phyloP scores from a whole-genome alignment of 2,797 vertebrate genomes.

The Catostomus latipinnis region DNA sequence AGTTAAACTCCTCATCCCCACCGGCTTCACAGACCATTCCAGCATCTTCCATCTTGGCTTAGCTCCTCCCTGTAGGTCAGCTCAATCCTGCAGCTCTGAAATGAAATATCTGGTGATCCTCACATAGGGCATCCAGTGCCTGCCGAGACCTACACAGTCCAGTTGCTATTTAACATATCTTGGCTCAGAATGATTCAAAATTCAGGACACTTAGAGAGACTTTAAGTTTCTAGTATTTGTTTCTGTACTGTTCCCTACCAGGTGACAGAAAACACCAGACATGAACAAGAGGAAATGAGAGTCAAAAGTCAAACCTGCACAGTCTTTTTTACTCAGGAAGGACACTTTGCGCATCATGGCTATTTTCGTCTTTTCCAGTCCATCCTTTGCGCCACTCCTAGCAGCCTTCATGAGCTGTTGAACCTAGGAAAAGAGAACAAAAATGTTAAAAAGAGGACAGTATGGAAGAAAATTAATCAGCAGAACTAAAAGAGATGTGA shows the following conservation, averaged over 20 bases:
- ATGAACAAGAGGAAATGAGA: conserved; percentile 23
- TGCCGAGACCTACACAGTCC: not conserved
- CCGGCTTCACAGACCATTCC: not conserved
- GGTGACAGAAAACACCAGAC: conserved; percentile 60
- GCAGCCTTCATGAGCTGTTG: conserved; percentile 91
- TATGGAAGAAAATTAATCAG: conserved; percentile 13
- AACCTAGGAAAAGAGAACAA: conserved; percentile 74
- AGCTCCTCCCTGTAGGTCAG: not conserved
- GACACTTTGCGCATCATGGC: conserved; percentile 89
- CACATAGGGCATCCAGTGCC: not conserved
- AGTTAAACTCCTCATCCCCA: not conserved
- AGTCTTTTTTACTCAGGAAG: conserved; percentile 87
- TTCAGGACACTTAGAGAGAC: not conserved
- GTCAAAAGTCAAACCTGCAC: conserved; percentile 72
- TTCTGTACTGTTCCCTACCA: conserved; percentile 22
- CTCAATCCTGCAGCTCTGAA: not conserved
- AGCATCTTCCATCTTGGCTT: conserved; percentile 4
- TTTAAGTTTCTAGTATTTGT: not conserved
- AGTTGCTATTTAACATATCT: not conserved
- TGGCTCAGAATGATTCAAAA: not conserved
- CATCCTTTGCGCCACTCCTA: conserved; percentile 86
- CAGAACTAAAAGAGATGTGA: conserved; percentile 7
- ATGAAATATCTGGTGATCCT: not conserved
- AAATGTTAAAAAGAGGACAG: not conserved
- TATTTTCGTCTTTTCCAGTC: conserved; percentile 88